Base-by-base conservation (phyloP, 2,113 vertebrate genomes). In the Heteronetta atricapilla region DNA sequence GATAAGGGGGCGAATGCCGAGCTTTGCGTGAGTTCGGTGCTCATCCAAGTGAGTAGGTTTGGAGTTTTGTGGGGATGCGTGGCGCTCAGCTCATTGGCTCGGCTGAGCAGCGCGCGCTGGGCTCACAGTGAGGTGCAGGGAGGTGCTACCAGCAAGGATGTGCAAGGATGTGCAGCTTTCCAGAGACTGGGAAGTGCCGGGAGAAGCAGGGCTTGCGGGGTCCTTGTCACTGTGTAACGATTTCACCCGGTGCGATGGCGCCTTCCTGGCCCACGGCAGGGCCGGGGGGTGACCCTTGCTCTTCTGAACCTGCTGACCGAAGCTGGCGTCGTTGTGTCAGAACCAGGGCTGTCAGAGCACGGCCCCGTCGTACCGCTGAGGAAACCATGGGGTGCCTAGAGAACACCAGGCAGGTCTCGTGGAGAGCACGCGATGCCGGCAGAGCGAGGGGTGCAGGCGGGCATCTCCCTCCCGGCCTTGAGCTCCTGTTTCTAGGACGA, bases 21-120 rank as follows among this genome's bases (percentile, higher is more conserved):
- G n/a, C 11, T 90, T 95, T 93, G 86, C 91, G 50, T 92, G 64
- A 79, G 84, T 93, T 91, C 53, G 44, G 46, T 92, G 86, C 10
- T 95, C 85, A 75, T 94, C 76, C 82, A 48, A 94, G 79, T 77
- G 88, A 86, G 34, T 72, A 69, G 75, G 73, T 81, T 56, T 60
- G 75, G 85, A 90, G 76, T 44, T 48, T 22, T 48, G 5, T n/a
- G 86, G 91, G 66, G 68, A 75, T 48, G 48, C 50, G 29, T 15
- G 40, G 68, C 0, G 2, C 72, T 77, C 78, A 26, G 70, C 59
- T 44, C 74, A 63, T 53, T 76, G 84, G 88, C 33, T 19, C 56
- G 0, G 0, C 53, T 78, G 46, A 70, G 76, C 90, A 79, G 56
- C 90, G 86, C 82, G 77, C 55, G 81, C 79, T 81, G 89, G 79